Evolutionary conservation across 2,797 vertebrate genomes (phyloP), one percentile per base, ranked within the genome.

Genomic region (Hippoglossus hippoglossus): DNA sequence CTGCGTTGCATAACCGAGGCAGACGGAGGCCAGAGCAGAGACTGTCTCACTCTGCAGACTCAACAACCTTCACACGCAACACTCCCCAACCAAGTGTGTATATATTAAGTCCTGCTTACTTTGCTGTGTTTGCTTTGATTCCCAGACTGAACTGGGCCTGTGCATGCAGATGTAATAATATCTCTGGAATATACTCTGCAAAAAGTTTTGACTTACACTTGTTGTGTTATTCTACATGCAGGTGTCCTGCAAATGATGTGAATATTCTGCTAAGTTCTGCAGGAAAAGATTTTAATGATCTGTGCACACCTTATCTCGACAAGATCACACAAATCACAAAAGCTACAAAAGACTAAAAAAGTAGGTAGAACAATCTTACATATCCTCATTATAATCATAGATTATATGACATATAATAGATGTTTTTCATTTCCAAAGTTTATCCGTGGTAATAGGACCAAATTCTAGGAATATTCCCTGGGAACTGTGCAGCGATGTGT

Each of bases 41-140:
- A 74, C 81, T 67, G 83, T 89, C 84, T 87, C n/a, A 55, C 72
- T 65, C 39, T 81, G 69, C 86, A 88, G 87, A 90, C 83, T 87
- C 86, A 87, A 89, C 85, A 86, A 18, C 57, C 80, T 88, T 90
- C 80, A 84, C 90, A 92, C 86, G 86, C 89, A 90, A 87, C 73
- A 22, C 75, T 63, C 71, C 50, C 52, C 26, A 34, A 68, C 47
- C 59, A 54, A 15, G 53, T 51, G 69, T 53, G 61, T 24, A 16
- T 22, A 63, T 53, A 18, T 57, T 11, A 13, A 16, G 56, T 59
- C n/a, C 46, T 1, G 9, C 21, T 25, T 54, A 39, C 28, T 71
- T 56, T 46, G 36, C 25, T 70, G 22, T 77, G 21, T 75, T 76
- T 78, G 50, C 68, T 49, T 57, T 71, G 31, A 71, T 28, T 52